phyloP scores from a whole-genome alignment of 2,797 vertebrate species.

The Syndactyla subalaris region DNA sequence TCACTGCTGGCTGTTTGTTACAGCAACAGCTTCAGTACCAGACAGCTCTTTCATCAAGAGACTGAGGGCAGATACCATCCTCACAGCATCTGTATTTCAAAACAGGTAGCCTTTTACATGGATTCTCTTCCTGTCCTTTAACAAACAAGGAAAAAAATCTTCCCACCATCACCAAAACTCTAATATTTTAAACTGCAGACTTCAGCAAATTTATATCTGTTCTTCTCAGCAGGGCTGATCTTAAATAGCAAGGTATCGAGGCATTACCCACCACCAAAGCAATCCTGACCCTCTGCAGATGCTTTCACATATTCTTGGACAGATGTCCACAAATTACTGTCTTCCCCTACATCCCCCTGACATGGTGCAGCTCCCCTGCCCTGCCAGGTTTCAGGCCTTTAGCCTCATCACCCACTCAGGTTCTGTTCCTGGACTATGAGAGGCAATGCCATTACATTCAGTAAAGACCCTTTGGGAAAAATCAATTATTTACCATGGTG shows the following conservation, averaged over 20 bases:
- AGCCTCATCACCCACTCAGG: background rate
- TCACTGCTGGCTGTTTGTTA: background rate
- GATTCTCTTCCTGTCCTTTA: background rate
- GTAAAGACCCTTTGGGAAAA: background rate
- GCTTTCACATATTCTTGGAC: background rate
- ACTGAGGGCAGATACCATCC: background rate
- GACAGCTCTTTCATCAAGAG: background rate
- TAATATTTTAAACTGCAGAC: background rate
- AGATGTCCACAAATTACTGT: background rate
- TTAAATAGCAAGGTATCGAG: background rate
- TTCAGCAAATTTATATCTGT: background rate
- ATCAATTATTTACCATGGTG: background rate
- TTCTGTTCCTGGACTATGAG: background rate
- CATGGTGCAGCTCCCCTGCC: background rate
- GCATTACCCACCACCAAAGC: background rate
- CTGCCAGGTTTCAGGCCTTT: background rate
- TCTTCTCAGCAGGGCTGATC: background rate
- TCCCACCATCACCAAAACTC: background rate
- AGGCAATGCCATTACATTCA: background rate
- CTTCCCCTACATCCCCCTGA: background rate
- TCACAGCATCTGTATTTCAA: background rate
- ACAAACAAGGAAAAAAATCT: background rate
- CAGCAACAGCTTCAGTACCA: background rate
- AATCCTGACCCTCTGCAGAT: background rate
- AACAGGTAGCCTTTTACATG: background rate